Evolutionary conservation across 2,888 invertebrate genomes (phyloP), one percentile per base, ranked within the genome.

Genomic region (Rotaria socialis): DNA sequence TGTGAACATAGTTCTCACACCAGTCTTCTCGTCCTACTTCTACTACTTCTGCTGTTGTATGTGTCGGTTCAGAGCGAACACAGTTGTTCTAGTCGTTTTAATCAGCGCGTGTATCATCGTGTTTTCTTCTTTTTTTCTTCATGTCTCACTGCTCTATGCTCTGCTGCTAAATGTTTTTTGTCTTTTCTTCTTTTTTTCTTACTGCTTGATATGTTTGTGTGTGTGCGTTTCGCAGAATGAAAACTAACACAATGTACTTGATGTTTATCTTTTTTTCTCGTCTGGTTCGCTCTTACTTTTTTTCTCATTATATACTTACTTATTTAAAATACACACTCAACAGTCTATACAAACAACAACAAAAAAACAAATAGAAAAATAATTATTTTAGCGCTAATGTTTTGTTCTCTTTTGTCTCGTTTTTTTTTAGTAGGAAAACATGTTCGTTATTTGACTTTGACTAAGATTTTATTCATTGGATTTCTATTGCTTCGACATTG

Each of bases 61-160:
- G 67, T 67, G 67, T 67, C 67, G 35, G 35, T 35, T 67, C 67
- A 67, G 47, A 80, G 80, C 80, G 80, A 80, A 80, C 43, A n/a
- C 80, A 80, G 80, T 80, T 80, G 80, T 80, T 80, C 80, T 80
- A 80, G 80, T 80, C 80, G 80, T 80, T 80, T 80, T 80, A 80
- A 47, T 80, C 43, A 80, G 47, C 43, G 47, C 47, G 43, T 80
- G 24, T 80, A 47, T 80, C 80, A 47, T n/a, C 47, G 47, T 80
- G 47, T 80, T 80, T 80, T 80, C 47, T 14, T 43, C 41, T 35
- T 41, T 75, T 22, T 80, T 47, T 43, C n/a, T 80, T 43, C 41
- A 24, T 43, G 43, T 47, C 43, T 80, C 47, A 47, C 47, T 80
- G 43, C 80, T 80, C 80, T 80, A 24, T 80, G 80, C 47, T 47